These are phyloP conservation scores for Sturnus vulgaris DNA, from an alignment of 2,113 vertebrate species.

Conservation along the genomic window DNA sequence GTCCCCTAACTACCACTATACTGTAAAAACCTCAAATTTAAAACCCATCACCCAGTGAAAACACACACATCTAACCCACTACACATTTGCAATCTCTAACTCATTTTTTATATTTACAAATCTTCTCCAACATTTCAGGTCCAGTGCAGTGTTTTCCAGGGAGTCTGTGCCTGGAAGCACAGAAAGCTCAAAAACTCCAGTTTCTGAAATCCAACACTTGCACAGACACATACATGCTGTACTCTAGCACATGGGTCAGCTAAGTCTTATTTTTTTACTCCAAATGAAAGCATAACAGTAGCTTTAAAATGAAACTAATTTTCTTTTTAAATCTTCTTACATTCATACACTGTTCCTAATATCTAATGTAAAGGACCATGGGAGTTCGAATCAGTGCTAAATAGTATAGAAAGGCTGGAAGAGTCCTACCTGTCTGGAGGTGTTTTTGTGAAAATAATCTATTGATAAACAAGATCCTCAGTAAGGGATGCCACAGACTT, in stretches of 20 bases:
- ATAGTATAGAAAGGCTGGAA: background rate
- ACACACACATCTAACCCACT: too few relatives aligned
- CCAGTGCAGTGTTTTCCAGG: too few relatives aligned
- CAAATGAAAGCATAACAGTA: background rate
- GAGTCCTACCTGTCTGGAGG: background rate
- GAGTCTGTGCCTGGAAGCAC: too few relatives aligned
- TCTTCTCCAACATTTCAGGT: too few relatives aligned
- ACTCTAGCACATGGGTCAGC: fast-evolving
- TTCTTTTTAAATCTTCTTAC: background rate
- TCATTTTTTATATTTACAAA: too few relatives aligned
- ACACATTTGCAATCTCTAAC: too few relatives aligned
- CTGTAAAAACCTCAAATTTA: too few relatives aligned
- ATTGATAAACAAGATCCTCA: background rate
- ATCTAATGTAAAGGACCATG: background rate
- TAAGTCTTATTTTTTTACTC: background rate
- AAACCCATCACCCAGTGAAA: too few relatives aligned
- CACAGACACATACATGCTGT: background rate
- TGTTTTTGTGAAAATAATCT: background rate
- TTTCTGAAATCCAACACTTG: too few relatives aligned
- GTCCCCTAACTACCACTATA: too few relatives aligned
- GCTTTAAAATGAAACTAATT: background rate
- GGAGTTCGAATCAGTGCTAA: background rate
- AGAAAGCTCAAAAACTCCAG: too few relatives aligned
- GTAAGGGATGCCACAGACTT: background rate
- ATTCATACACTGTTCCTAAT: background rate